A percentile compares a stretch with the other conserved stretches of the same genome.
phyloP scores from a whole-genome alignment of 2,113 vertebrate species.

The Rallus limicola region DNA sequence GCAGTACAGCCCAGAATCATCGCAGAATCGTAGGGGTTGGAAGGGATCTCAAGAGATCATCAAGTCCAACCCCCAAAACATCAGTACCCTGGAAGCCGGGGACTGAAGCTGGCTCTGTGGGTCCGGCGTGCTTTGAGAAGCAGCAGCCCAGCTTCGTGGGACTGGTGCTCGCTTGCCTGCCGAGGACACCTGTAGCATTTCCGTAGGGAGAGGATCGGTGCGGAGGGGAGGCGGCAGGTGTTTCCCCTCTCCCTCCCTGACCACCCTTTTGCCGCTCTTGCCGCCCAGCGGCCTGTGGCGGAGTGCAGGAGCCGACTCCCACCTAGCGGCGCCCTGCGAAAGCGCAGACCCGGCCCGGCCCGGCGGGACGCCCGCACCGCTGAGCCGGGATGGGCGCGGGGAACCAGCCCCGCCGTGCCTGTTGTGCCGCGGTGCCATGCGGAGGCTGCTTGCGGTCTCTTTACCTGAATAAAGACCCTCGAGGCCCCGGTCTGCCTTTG shows the following conservation, averaged over 20 bases:
- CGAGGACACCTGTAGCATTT: background rate
- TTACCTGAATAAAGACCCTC: background rate
- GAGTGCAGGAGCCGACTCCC: background rate
- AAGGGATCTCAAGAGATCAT: too few species aligned
- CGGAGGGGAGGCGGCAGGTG: too few species aligned
- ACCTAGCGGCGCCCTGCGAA: background rate
- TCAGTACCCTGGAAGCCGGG: background rate
- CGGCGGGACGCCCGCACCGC: background rate
- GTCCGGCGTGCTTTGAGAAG: fast-evolving
- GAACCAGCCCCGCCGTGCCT: fast-evolving
- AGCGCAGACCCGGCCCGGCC: background rate
- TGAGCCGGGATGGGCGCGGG: too few species aligned
- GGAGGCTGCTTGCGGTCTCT: background rate
- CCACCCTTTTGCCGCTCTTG: background rate
- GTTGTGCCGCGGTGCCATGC: fast-evolving
- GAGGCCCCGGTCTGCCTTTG: fast-evolving
- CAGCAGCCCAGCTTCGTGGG: background rate
- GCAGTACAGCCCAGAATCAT: too few species aligned
- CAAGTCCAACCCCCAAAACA: too few species aligned
- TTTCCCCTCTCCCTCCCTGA: too few species aligned
- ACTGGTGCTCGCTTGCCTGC: too few species aligned
- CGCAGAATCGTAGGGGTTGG: too few species aligned
- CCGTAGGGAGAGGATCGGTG: too few species aligned
- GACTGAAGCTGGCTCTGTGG: fast-evolving
- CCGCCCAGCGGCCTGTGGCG: background rate